Conservation (phyloP, 1,140 invertebrate species). For the Amphibalanus amphitrite region DNA sequence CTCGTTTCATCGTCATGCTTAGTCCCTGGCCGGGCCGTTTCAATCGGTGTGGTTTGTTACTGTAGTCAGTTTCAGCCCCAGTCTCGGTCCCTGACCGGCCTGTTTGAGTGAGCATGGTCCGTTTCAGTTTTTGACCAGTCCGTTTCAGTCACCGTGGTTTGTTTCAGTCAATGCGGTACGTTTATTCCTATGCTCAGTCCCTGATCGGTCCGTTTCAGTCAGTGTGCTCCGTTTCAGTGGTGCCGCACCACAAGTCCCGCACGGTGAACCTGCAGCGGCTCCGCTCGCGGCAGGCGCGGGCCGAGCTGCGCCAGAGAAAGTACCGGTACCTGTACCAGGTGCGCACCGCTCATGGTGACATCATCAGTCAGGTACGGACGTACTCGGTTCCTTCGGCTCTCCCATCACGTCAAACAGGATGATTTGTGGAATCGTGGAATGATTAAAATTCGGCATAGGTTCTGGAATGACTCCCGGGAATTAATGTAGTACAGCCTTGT, state of each 20-base stretch:
- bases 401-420: no score
- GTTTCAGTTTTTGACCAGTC: no score
- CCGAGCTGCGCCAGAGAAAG: constrained; percentile 58
- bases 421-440: no score
- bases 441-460: no score
- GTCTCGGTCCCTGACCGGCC: no score
- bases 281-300: constrained; percentile 46
- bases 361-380: constrained; percentile 55
- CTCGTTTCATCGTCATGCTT: no score
- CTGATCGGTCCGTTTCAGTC: neutral
- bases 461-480: no score
- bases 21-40: neutral
- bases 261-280: constrained; percentile 30
- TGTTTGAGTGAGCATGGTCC: no score
- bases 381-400: no score
- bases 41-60: constrained; percentile 8
- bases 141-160: no score
- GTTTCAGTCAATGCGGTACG: no score
- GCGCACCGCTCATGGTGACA: constrained; percentile 66
- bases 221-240: constrained; percentile 19
- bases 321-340: constrained; percentile 78
- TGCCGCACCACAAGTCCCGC: constrained; percentile 26
- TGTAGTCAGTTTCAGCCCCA: constrained; percentile 16
- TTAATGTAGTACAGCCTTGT: no score
- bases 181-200: neutral